Evolutionary conservation across 2,888 invertebrate genomes (phyloP).

Genomic region (Phragmatobia fuliginosa): DNA sequence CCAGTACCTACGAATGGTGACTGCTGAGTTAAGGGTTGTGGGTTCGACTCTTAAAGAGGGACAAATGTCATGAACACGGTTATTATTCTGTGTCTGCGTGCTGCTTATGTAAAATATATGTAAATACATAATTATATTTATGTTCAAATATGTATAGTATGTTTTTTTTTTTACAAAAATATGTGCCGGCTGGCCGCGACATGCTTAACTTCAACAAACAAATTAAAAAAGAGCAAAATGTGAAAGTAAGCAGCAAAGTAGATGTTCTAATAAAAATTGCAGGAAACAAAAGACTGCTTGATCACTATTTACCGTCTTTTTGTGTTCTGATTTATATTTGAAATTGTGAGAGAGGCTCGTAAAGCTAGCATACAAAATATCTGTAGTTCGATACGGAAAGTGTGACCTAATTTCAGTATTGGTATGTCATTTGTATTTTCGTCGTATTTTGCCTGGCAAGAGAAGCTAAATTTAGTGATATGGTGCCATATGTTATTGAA

Average conservation of each 20-base stretch:
- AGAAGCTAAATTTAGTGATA: slow-evolving; percentile 23
- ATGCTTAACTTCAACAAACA: not conserved
- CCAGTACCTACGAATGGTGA: not conserved
- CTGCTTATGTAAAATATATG: too few relatives aligned
- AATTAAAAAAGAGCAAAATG: not conserved
- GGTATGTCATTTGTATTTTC: slow-evolving; percentile 28
- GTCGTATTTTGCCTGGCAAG: slow-evolving; percentile 25
- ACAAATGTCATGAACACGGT: not conserved
- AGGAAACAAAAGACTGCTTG: not conserved
- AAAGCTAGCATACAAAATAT: slow-evolving; percentile 17
- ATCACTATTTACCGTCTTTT: not conserved
- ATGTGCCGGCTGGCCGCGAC: too few relatives aligned
- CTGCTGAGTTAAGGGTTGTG: not conserved
- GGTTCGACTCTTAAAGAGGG: not conserved
- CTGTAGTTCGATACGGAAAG: slow-evolving; percentile 13
- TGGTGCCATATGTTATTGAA: not conserved
- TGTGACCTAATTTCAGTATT: slow-evolving; percentile 43
- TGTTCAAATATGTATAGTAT: too few relatives aligned
- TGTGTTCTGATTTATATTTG: not conserved
- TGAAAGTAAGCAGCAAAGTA: not conserved
- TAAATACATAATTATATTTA: too few relatives aligned
- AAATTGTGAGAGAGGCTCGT: slow-evolving; percentile 3
- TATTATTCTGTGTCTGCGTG: too few relatives aligned
- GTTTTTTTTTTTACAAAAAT: too few relatives aligned
- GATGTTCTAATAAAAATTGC: not conserved